Conservation (phyloP, 2,113 vertebrate species). For the Coptodon rendalli region DNA sequence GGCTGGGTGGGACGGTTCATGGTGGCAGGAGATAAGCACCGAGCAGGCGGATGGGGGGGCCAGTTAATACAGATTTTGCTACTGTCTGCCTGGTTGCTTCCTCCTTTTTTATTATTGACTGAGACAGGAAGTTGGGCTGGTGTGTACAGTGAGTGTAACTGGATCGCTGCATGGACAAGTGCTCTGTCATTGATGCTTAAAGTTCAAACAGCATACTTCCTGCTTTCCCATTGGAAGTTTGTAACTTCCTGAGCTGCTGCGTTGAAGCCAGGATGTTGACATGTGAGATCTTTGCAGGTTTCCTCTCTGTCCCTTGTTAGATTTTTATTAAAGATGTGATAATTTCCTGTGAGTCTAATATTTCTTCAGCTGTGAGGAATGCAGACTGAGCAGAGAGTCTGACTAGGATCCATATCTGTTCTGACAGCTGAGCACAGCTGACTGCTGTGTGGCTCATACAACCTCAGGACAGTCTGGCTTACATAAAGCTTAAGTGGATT, state of each 20-base stretch:
- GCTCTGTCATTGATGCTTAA: conserved; percentile 19
- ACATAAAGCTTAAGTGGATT: conserved; percentile 66
- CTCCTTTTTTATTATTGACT: neutral
- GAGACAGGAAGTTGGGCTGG: neutral
- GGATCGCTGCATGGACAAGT: neutral
- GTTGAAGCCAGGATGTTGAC: neutral
- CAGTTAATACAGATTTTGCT: neutral
- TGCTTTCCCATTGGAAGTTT: conserved; percentile 16
- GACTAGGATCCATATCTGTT: neutral
- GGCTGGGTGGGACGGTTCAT: conserved; percentile 53
- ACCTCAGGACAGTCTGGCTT: conserved; percentile 49
- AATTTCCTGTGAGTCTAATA: neutral
- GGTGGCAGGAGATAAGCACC: conserved; percentile 57
- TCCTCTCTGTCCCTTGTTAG: neutral
- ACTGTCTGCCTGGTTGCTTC: neutral
- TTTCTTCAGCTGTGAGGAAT: neutral
- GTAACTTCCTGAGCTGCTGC: neutral
- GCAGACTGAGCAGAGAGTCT: neutral
- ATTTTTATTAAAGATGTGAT: neutral
- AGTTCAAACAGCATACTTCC: conserved; percentile 49
- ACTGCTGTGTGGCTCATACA: neutral
- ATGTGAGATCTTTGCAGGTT: neutral
- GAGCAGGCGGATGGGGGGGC: neutral
- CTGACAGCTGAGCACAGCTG: conserved; percentile 40
- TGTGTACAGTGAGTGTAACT: conserved; percentile 34